Base-by-base conservation (phyloP, 2,888 invertebrate species). In the Acleris cristana region DNA sequence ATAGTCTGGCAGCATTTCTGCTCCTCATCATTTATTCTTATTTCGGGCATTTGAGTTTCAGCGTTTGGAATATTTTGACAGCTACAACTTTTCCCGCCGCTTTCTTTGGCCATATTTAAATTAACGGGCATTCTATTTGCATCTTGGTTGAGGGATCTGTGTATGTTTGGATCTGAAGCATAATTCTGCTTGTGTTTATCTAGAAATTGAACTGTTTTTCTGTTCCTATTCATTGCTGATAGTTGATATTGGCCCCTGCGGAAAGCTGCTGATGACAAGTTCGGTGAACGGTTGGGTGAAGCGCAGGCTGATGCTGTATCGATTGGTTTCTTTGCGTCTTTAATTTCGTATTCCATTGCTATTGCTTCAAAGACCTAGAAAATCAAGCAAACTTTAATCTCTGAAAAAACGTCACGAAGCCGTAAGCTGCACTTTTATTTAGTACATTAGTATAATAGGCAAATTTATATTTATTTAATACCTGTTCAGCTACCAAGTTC, bases 281-380 rank as follows among this genome's bases (percentile, higher is more conserved):
- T 84, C 0, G 88, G 90, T 0, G 90, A 88, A 23, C 86, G 73
- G 19, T 81, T 84, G 0, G 90, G 89, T 0, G 90, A 86, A 0
- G 84, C 79, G 56, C 79, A 83, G 0, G 89, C 87, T 3, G 90
- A 90, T 6, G 77, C 64, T 0, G 84, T 78, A 54, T 86, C 80
- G 1, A 73, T 77, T 0, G 80, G 79, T 2, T 77, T 80, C 69
- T 79, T 85, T 0, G 85, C 73, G 14, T 81, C 84, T 71, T 90
- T 92, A 8, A 92, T 77, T 74, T 91, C 89, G 65, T 91, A 92
- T 74, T 92, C 92, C 7, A 81, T 82, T 55, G 91, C 92, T 71
- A 92, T 92, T 3, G 92, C 90, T 83, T 92, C 92, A 68, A 92
- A 91, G 0, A 92, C 90, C 92, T 92, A 51, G 76, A 5, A 78